Conservation (phyloP, 2,888 invertebrate species). For the Glaucopsyche alexis region DNA sequence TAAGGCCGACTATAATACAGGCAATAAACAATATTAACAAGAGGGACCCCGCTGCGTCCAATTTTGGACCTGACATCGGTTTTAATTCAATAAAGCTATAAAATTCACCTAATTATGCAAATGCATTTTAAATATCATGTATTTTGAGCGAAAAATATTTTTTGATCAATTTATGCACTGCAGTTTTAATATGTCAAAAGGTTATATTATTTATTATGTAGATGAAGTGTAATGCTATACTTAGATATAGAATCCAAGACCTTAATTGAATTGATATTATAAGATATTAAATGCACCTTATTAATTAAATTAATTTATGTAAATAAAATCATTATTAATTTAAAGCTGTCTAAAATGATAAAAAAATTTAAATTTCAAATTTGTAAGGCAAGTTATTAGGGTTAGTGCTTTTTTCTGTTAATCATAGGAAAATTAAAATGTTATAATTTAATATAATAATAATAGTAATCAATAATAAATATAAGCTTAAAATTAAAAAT, state of each 20-base stretch:
- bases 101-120: conserved; percentile 81
- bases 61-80: conserved; percentile 78
- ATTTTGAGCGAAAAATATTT: conserved; percentile 50
- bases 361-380: background rate
- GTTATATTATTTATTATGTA: background rate
- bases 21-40: conserved; percentile 80
- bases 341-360: background rate
- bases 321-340: background rate
- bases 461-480: background rate
- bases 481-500: background rate
- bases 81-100: conserved; percentile 81
- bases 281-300: background rate
- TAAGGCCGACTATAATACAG: conserved; percentile 75
- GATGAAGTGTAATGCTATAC: background rate
- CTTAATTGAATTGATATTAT: background rate
- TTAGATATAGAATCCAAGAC: background rate
- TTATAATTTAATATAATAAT: background rate
- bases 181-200: background rate
- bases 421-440: background rate
- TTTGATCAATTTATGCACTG: conserved; percentile 1
- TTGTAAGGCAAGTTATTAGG: too few relatives aligned
- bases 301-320: background rate
- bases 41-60: conserved; percentile 76
- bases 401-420: background rate
- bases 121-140: conserved; percentile 72